phyloP scores from a whole-genome alignment of 2,797 vertebrate species.

The Myotis planiceps region DNA sequence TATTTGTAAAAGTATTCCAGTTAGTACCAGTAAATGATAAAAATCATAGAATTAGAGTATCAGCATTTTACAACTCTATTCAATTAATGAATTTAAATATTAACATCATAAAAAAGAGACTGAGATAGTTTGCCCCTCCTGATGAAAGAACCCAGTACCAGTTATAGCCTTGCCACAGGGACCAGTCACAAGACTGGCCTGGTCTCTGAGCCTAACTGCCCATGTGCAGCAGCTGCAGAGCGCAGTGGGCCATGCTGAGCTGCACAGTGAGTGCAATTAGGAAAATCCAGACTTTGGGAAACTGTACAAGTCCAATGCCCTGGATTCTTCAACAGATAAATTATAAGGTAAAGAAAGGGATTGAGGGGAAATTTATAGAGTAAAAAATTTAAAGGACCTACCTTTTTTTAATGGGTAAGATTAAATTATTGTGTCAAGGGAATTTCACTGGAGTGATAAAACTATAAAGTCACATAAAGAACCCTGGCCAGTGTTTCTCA shows the following conservation, averaged over 20 bases:
- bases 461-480: neutral
- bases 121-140: neutral
- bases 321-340: neutral
- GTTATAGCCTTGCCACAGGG: neutral
- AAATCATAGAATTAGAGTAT: neutral
- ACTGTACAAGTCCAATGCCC: neutral
- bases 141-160: neutral
- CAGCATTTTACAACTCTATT: neutral
- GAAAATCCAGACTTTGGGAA: neutral
- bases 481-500: too few species aligned
- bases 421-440: neutral
- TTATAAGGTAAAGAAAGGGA: neutral
- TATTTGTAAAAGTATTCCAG: neutral
- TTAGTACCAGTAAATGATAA: neutral
- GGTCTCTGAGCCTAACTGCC: too few species aligned
- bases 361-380: neutral
- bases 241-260: accelerated
- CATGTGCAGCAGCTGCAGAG: neutral
- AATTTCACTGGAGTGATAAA: neutral
- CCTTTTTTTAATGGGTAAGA: neutral
- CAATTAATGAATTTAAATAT: neutral
- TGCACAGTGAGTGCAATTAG: too few species aligned
- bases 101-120: neutral
- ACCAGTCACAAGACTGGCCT: neutral
- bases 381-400: neutral